Evolutionary conservation across 2,888 invertebrate species (phyloP).

Genomic region (Rhopalosiphum nymphaeae): DNA sequence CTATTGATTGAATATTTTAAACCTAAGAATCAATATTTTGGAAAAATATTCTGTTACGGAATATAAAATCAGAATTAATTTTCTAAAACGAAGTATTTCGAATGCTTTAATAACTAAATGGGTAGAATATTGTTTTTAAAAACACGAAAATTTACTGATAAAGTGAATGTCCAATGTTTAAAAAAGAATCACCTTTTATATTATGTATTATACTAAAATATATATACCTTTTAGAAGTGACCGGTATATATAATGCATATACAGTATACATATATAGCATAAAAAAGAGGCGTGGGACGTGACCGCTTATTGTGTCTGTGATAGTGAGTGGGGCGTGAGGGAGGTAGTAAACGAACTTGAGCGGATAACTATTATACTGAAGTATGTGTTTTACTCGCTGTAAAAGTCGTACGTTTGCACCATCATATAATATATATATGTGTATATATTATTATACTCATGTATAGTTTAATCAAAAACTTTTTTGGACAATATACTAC

Average conservation of each 20-base stretch:
- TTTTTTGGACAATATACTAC: slow-evolving; percentile 50
- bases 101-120: neutral
- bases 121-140: neutral
- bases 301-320: neutral
- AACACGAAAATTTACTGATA: neutral
- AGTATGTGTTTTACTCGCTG: neutral
- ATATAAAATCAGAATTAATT: neutral
- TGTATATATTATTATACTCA: neutral
- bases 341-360: slow-evolving; percentile 30
- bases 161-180: neutral
- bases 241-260: neutral
- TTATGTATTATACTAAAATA: neutral
- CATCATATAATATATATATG: neutral
- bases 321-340: too few relatives aligned
- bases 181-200: neutral
- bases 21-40: neutral
- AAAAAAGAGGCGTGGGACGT: neutral
- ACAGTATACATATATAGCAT: neutral
- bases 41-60: neutral
- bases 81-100: neutral
- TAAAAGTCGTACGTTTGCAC: slow-evolving; percentile 35
- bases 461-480: slow-evolving; percentile 58
- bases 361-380: slow-evolving; percentile 9
- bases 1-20: slow-evolving; percentile 2
- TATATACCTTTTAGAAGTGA: neutral